Evolutionary conservation across 2,113 vertebrate genomes (phyloP), one percentile per base, ranked within the genome.

Genomic region (Campylomormyrus numenius): DNA sequence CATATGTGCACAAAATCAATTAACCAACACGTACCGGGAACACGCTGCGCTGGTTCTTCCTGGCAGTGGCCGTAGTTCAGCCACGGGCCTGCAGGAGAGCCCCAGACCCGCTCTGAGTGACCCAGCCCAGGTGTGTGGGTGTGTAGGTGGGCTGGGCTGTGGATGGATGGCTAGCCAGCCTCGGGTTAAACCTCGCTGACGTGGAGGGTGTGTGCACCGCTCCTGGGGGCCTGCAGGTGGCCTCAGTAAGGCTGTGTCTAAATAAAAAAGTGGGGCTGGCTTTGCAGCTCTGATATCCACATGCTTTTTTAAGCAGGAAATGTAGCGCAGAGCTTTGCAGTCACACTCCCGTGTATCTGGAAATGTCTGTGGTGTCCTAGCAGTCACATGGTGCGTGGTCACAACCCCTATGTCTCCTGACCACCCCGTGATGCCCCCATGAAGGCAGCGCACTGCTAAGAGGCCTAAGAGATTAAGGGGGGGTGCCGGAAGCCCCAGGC

Each of bases 381-480:
- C 17, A 24, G 42, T 84, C 35, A 27, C 46, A 86, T 24, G 84
- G 46, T 49, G 10, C 4, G 1, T 86, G 46, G 9, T 42, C 17
- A 35, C 88, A 50, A 5, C 27, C 66, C 8, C 39, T 31, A 53
- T 15, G 88, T 91, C 92, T 92, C 90, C 89, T 91, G 92, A 93
- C 90, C 0, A 15, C 70, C 93, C 91, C 92, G 92, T 92, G 93
- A 92, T 88, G 15, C 88, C 70, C 77, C 49, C 90, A 56, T 86
- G 90, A 66, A 48, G 24, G 3, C 35, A 84, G 24, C n/a, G 27
- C 80, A 90, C 90, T 89, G 70, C 77, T 88, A 91, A 90, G 46
- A 90, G 84, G 39, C 50, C 90, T 89, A 66, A 85, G 48, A 53
- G 88, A 90, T 86, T 89, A 89, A 89, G 39, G 7, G 21, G 13